These are phyloP conservation scores for Tachina lurida DNA, from an alignment of 2,888 invertebrate species.

Conservation along the genomic window DNA sequence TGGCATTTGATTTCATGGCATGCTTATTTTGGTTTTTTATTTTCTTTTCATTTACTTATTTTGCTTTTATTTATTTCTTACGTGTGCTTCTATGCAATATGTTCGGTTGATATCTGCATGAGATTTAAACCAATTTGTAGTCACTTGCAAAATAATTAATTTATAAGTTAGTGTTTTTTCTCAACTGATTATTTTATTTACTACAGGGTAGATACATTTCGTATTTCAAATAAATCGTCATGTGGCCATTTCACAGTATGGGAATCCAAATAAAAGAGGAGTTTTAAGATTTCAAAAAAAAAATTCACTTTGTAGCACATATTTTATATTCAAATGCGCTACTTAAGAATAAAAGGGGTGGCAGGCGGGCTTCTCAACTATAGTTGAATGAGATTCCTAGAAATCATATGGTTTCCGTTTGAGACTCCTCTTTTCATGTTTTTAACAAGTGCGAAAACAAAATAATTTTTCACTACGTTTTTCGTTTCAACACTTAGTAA, in stretches of 20 bases:
- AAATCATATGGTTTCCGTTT: constrained; percentile 49
- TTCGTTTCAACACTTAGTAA: constrained; percentile 44
- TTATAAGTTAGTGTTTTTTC: too few relatives aligned
- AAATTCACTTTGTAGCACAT: constrained; percentile 30
- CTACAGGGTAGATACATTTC: not conserved
- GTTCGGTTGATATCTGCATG: too few relatives aligned
- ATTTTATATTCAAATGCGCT: not conserved
- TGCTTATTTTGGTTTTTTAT: too few relatives aligned
- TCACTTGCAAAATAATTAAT: too few relatives aligned
- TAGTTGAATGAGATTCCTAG: constrained; percentile 42
- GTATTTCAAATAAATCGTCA: constrained; percentile 57
- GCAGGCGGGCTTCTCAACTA: not conserved
- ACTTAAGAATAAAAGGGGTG: constrained; percentile 2
- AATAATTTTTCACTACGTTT: constrained; percentile 47
- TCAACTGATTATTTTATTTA: too few relatives aligned
- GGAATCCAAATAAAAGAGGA: constrained; percentile 24
- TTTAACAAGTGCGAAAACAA: constrained; percentile 61
- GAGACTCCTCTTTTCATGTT: constrained; percentile 5
- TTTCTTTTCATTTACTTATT: too few relatives aligned
- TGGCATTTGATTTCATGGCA: too few relatives aligned
- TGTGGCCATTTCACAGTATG: constrained; percentile 25
- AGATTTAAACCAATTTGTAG: too few relatives aligned
- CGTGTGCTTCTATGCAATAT: too few relatives aligned
- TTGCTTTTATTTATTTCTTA: too few relatives aligned
- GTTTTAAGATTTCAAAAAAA: not conserved